Conservation (phyloP, 2,797 vertebrate species). For the Neomorphus geoffroyi region DNA sequence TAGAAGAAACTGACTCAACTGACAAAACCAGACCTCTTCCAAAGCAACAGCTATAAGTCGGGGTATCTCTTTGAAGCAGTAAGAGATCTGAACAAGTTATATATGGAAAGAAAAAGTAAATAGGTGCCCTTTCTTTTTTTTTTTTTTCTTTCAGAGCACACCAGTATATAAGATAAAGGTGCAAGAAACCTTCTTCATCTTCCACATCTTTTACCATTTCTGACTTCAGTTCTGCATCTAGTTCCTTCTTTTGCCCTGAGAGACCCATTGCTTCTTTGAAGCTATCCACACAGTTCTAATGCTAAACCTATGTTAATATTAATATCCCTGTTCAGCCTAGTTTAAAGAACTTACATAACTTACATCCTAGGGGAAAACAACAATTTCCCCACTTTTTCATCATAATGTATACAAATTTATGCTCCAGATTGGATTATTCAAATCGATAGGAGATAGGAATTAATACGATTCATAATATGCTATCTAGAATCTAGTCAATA, state of each 20-base stretch:
- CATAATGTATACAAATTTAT: background rate
- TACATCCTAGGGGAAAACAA: background rate
- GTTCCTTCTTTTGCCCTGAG: background rate
- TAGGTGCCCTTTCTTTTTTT: background rate
- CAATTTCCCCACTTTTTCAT: background rate
- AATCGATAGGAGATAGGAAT: background rate
- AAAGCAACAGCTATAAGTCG: background rate
- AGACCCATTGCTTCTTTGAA: background rate
- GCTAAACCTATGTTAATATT: background rate
- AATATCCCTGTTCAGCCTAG: background rate
- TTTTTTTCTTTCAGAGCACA: rapidly evolving
- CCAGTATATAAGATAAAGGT: background rate
- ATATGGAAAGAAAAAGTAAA: background rate
- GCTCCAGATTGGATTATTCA: background rate
- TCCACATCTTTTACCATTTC: background rate
- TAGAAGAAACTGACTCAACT: background rate
- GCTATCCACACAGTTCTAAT: background rate
- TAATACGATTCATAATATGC: background rate
- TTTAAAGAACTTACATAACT: background rate
- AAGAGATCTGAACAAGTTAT: background rate
- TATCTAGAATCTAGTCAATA: background rate
- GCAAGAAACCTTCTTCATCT: background rate
- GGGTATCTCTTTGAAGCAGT: background rate
- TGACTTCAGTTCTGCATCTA: background rate
- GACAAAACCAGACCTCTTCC: background rate